Evolutionary conservation across 2,113 vertebrate genomes (phyloP).

Genomic region (Hippocampus guttulatus): DNA sequence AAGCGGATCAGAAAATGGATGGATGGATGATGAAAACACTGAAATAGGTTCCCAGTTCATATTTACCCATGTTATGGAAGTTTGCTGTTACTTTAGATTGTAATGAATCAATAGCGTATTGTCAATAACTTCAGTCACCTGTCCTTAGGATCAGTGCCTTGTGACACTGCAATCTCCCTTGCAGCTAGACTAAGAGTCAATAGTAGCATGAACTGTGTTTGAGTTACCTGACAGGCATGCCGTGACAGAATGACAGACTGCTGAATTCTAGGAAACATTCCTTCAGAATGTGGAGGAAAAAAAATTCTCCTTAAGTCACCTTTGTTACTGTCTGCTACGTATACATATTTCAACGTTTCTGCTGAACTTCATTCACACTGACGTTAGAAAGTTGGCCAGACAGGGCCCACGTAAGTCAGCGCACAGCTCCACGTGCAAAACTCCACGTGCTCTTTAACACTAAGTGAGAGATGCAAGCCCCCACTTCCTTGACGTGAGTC

Average conservation of each 20-base stretch:
- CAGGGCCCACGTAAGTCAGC: neutral
- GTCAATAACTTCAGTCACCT: neutral
- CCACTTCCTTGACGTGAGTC: neutral
- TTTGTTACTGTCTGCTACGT: neutral
- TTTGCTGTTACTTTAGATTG: neutral
- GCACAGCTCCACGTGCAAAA: constrained; percentile 6
- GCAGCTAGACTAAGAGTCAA: neutral
- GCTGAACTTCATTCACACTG: constrained; percentile 15
- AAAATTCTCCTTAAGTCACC: neutral
- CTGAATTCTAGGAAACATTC: constrained; percentile 4
- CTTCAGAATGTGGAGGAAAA: neutral
- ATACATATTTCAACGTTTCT: constrained; percentile 1
- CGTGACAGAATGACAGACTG: neutral
- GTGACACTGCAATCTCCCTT: neutral
- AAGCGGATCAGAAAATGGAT: no score
- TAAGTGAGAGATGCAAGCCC: constrained; percentile 16
- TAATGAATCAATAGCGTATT: neutral
- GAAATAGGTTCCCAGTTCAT: neutral
- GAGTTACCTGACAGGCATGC: neutral
- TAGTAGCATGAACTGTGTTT: neutral
- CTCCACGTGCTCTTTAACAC: constrained; percentile 16
- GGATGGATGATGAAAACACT: neutral
- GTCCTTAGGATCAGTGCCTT: neutral
- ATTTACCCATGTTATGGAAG: neutral
- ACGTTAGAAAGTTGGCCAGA: constrained; percentile 12